Conservation (phyloP, 2,797 vertebrate species). For the Periparus ater region DNA sequence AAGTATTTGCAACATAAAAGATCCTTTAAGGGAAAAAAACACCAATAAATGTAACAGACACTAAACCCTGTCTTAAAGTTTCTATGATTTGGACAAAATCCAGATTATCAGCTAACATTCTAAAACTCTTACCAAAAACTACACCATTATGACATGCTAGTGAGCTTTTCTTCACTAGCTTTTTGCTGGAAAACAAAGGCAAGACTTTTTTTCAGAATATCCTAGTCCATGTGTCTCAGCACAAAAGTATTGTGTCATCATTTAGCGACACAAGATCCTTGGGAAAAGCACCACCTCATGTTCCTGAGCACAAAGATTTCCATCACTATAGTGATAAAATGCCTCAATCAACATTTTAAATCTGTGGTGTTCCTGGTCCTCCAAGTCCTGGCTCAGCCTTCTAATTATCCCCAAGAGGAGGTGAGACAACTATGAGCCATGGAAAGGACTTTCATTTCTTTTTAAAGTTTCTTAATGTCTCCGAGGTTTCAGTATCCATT, state of each 20-base stretch:
- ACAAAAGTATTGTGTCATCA: accelerated
- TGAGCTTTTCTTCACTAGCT: background rate
- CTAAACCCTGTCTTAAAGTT: background rate
- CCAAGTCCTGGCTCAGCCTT: background rate
- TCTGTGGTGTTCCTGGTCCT: background rate
- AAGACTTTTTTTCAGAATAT: background rate
- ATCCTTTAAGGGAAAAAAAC: background rate
- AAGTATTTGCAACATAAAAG: constrained; percentile 3
- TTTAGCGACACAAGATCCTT: background rate
- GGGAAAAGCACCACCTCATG: background rate
- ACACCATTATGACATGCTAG: background rate
- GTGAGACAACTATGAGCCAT: background rate
- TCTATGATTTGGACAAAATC: background rate
- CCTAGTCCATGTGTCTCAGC: background rate
- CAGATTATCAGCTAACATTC: background rate
- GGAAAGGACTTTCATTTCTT: background rate
- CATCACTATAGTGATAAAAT: background rate
- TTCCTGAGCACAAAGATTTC: background rate
- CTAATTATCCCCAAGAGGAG: background rate
- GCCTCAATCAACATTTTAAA: background rate
- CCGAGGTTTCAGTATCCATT: background rate
- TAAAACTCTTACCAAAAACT: background rate
- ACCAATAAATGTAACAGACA: background rate
- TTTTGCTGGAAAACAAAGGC: background rate
- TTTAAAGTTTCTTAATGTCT: background rate